These are phyloP conservation scores for Ophion costatus DNA, from an alignment of 2,888 invertebrate genomes.

Conservation along the genomic window DNA sequence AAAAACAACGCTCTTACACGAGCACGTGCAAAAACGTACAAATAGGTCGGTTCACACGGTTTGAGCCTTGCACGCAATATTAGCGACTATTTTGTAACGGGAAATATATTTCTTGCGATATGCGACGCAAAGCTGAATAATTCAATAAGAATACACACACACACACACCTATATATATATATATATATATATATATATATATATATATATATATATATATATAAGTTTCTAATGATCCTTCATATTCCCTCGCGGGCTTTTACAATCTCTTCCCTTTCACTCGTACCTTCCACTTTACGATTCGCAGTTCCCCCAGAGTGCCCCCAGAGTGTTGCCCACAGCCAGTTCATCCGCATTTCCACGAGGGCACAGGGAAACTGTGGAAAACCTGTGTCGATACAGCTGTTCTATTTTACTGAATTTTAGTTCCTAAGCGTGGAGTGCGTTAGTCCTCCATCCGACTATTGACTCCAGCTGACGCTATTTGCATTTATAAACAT, in stretches of 20 bases:
- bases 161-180: not conserved
- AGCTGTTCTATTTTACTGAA: too few relatives aligned
- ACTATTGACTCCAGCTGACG: not conserved
- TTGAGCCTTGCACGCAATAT: not conserved
- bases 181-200: not conserved
- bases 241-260: not conserved
- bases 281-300: not conserved
- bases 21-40: not conserved
- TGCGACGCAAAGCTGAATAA: not conserved
- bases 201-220: not conserved
- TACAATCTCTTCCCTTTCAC: constrained; percentile 1
- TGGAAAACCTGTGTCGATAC: not conserved
- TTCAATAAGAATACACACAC: not conserved
- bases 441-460: not conserved
- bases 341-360: not conserved
- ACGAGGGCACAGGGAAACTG: not conserved
- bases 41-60: not conserved
- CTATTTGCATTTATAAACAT: not conserved
- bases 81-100: constrained; percentile 4
- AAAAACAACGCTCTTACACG: not conserved
- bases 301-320: not conserved
- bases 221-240: not conserved
- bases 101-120: not conserved
- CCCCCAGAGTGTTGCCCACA: not conserved
- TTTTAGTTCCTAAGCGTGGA: too few relatives aligned